phyloP scores from a whole-genome alignment of 2,888 invertebrate species.

The Papilio elwesi region DNA sequence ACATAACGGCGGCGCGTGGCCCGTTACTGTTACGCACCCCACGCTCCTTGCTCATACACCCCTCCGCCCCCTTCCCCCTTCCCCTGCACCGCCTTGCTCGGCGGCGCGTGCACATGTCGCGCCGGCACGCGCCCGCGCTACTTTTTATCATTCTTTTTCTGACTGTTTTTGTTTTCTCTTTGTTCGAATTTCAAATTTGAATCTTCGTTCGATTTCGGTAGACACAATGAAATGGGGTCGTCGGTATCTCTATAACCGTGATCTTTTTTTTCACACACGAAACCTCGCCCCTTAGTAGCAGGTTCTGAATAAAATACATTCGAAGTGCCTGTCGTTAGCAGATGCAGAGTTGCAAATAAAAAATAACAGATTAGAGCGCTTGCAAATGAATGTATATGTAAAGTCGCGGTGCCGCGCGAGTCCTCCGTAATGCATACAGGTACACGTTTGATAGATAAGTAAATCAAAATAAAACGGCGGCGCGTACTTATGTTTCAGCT shows the following conservation, averaged over 20 bases:
- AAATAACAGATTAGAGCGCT: constrained; percentile 31
- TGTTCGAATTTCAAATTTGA: constrained; percentile 70
- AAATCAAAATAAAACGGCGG: constrained; percentile 82
- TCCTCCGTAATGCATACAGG: constrained; percentile 39
- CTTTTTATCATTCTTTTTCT: constrained; percentile 76
- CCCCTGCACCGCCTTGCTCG: constrained; percentile 51
- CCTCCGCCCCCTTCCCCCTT: constrained; percentile 67
- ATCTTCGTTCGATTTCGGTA: constrained; percentile 56
- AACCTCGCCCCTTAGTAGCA: constrained; percentile 31
- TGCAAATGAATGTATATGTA: constrained; percentile 28
- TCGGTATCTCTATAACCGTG: constrained; percentile 47
- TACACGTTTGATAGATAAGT: constrained; percentile 65
- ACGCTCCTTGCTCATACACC: constrained; percentile 77
- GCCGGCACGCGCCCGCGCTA: constrained; percentile 77
- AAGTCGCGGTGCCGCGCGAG: constrained; percentile 27
- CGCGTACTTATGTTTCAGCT: constrained; percentile 74
- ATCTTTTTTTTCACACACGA: constrained; percentile 26
- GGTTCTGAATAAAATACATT: constrained; percentile 25
- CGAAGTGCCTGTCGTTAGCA: constrained; percentile 31
- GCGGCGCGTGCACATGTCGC: constrained; percentile 82
- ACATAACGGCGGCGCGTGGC: constrained; percentile 70
- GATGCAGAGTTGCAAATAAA: constrained; percentile 27
- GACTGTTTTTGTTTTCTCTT: constrained; percentile 76
- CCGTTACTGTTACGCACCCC: constrained; percentile 63
- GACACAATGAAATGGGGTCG: constrained; percentile 61